phyloP scores from a whole-genome alignment of 2,888 invertebrate genomes.

The Acrocera orbiculus region DNA sequence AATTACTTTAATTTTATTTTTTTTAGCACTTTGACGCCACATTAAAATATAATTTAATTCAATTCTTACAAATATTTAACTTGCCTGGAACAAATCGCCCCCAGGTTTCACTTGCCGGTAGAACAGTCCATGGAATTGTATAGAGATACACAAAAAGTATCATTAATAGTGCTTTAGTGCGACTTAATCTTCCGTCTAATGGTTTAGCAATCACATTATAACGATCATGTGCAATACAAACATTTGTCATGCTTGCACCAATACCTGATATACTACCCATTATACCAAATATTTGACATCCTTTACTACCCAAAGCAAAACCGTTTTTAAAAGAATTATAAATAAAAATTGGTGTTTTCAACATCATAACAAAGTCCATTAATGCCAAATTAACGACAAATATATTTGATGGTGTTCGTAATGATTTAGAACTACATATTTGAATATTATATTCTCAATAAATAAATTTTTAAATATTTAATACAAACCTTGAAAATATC shows the following conservation, averaged over 20 bases:
- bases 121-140: conserved; percentile 58
- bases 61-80: conserved; percentile 8
- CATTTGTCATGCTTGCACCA: conserved; percentile 63
- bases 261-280: conserved; percentile 64
- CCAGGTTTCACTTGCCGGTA: conserved; percentile 68
- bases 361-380: conserved; percentile 72
- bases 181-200: conserved; percentile 60
- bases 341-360: conserved; percentile 68
- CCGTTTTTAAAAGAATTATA: conserved; percentile 66
- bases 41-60: too few species aligned
- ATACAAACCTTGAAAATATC: conserved; percentile 37
- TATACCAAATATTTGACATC: conserved; percentile 58
- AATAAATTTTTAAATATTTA: not conserved
- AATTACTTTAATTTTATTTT: too few species aligned
- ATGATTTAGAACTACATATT: conserved; percentile 20
- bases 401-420: conserved; percentile 52
- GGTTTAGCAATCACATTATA: conserved; percentile 61
- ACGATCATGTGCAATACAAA: conserved; percentile 69
- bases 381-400: conserved; percentile 67
- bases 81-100: conserved; percentile 57
- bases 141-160: conserved; percentile 57
- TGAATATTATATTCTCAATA: too few species aligned
- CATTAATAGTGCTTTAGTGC: conserved; percentile 57
- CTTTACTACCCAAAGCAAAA: conserved; percentile 51
- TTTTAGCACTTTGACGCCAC: too few species aligned